Conservation (phyloP, 2,797 vertebrate genomes). For the Hydrocynus forskahlii region DNA sequence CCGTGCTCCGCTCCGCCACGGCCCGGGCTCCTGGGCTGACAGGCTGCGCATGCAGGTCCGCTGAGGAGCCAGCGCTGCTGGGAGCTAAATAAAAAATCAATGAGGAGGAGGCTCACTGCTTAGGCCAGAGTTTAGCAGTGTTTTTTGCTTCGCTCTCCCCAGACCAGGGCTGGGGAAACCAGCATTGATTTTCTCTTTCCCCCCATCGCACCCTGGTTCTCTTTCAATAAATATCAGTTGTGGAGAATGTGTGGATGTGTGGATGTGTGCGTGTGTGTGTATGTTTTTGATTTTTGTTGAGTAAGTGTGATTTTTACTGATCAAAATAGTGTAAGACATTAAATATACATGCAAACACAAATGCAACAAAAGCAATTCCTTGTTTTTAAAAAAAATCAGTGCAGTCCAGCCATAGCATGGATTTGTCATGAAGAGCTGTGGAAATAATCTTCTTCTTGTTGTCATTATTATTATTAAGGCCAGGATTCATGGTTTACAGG, state of each 20-base stretch:
- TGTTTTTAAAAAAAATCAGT: too few relatives aligned
- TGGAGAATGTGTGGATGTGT: conserved; percentile 7
- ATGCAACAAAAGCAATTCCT: too few relatives aligned
- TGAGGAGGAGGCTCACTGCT: conserved; percentile 65
- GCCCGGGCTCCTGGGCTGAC: conserved; percentile 74
- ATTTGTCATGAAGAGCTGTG: too few relatives aligned
- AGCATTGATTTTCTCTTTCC: conserved; percentile 72
- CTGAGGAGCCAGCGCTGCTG: conserved; percentile 70
- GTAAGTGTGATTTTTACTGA: neutral
- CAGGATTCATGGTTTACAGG: too few relatives aligned
- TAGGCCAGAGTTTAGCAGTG: conserved; percentile 73
- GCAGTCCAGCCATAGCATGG: too few relatives aligned
- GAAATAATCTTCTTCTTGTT: too few relatives aligned
- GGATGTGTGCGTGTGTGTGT: neutral
- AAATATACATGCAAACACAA: too few relatives aligned
- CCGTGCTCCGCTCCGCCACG: conserved; percentile 49
- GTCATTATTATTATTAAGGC: too few relatives aligned
- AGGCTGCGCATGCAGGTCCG: conserved; percentile 56
- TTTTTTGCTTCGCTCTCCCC: conserved; percentile 71
- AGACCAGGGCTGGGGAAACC: conserved; percentile 70
- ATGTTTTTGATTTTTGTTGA: neutral
- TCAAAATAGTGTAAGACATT: too few relatives aligned
- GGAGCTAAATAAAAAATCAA: conserved; percentile 80
- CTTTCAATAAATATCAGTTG: conserved; percentile 73
- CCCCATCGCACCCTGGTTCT: conserved; percentile 60